Evolutionary conservation across 2,888 invertebrate species (phyloP), one percentile per base, ranked within the genome.

Genomic region (Drosophila meridionalis): DNA sequence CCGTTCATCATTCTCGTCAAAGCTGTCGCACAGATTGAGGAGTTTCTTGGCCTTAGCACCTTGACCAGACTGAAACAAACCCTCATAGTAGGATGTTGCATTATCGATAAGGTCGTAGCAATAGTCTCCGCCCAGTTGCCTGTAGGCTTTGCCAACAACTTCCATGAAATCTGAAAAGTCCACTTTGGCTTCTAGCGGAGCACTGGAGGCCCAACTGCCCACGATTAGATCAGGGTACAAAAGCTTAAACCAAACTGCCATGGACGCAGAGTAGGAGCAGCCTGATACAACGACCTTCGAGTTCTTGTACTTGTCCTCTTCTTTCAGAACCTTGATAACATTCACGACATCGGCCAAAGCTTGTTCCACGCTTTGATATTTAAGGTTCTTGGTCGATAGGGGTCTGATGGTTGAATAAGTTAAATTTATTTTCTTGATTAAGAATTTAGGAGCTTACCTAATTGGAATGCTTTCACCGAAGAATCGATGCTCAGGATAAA

Each of bases 401-500:
- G 82, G 77, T n/a, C 69, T 69, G 32, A 32, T 12, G 14, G 2
- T 9, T 4, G 20, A 28, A 2, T 20, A 2, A 34, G 20, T 1
- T 3, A 38, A 12, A 3, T 43, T 9, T 1, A 47, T 14, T 14
- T 34, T 34, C 9, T 42, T 14, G n/a, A 42, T 20, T 20, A 1
- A 20, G 20, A 20, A 1, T 20, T 20, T 20, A 36, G 11, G 8
- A 43, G 63, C 94, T 94, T 92, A 97, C 96, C 76, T 79, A 28
- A 95, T 95, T 0, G 97, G 97, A 75, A 94, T 94, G 73, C 96
- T 96, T 42, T 94, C 83, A 4, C 97, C 97, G 88, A 97, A 97
- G 92, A 95, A 97, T 72, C 97, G 94, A 91, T 97, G 97, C 90
- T 97, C 97, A 0, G 97, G 95, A 79, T 95, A 95, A 87, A 96